Evolutionary conservation across 1,140 invertebrate genomes (phyloP).

Genomic region (Trichomalopsis sarcophagae): DNA sequence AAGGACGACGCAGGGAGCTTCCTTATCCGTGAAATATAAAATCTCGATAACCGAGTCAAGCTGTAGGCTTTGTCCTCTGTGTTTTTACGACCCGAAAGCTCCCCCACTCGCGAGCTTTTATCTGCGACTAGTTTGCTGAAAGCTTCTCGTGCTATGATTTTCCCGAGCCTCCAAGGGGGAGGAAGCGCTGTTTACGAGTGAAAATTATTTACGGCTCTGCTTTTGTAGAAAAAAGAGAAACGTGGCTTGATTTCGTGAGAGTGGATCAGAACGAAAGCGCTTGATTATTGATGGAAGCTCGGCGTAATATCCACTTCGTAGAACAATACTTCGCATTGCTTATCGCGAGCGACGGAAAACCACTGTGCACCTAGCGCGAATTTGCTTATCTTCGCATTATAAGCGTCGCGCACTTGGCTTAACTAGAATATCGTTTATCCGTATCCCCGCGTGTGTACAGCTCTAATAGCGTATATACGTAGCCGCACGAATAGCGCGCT

Average conservation of each 20-base stretch:
- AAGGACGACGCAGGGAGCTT: not conserved
- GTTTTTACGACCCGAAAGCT: not conserved
- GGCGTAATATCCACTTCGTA: too few relatives aligned
- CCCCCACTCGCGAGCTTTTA: not conserved
- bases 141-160: not conserved
- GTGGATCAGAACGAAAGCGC: too few relatives aligned
- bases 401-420: not conserved
- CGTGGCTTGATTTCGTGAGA: too few relatives aligned
- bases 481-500: too few relatives aligned
- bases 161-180: too few relatives aligned
- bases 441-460: too few relatives aligned
- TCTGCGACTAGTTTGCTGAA: not conserved
- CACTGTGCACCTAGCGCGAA: not conserved
- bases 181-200: too few relatives aligned
- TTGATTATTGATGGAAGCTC: too few relatives aligned
- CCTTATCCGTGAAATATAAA: not conserved
- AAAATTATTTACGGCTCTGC: too few relatives aligned
- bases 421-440: conserved; percentile 25
- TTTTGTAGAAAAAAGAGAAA: too few relatives aligned
- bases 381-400: conserved; percentile 26
- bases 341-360: not conserved
- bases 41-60: not conserved
- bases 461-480: not conserved
- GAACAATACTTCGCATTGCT: too few relatives aligned
- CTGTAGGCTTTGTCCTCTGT: not conserved